A percentile compares a stretch with the other conserved stretches of the same genome.
phyloP scores from a whole-genome alignment of 2,113 vertebrate genomes.

The Siphamia tubifer region DNA sequence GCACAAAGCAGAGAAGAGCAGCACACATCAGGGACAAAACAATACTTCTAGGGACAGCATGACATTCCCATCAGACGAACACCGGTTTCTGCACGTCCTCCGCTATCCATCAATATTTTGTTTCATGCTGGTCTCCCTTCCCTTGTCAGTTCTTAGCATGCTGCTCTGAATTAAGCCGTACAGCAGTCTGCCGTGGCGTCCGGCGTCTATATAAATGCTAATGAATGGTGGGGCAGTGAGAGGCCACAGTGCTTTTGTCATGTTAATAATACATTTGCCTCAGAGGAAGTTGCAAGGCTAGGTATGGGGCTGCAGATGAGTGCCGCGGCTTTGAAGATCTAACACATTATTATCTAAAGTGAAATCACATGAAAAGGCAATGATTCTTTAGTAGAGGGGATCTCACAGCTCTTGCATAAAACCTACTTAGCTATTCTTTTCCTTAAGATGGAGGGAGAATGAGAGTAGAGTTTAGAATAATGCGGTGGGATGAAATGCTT shows the following conservation, averaged over 20 bases:
- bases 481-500: neutral
- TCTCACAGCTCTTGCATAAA: conserved; percentile 7
- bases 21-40: conserved; percentile 12
- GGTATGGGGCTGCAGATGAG: conserved; percentile 59
- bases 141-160: conserved; percentile 31
- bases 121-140: conserved; percentile 12
- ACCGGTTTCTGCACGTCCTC: conserved; percentile 8
- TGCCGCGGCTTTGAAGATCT: conserved; percentile 64
- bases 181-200: conserved; percentile 20
- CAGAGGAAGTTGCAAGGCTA: conserved; percentile 46
- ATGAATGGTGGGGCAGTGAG: conserved; percentile 47
- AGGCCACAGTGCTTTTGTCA: conserved; percentile 61
- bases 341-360: conserved; percentile 64
- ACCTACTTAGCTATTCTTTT: neutral
- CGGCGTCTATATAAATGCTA: conserved; percentile 73
- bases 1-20: neutral
- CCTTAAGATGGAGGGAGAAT: neutral
- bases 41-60: conserved; percentile 13
- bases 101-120: conserved; percentile 23
- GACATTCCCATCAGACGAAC: conserved; percentile 30
- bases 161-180: conserved; percentile 42
- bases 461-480: neutral
- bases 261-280: conserved; percentile 71
- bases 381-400: conserved; percentile 19
- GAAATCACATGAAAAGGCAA: conserved; percentile 60